Conservation (phyloP, 2,113 vertebrate species). For the Odocoileus hemionus region DNA sequence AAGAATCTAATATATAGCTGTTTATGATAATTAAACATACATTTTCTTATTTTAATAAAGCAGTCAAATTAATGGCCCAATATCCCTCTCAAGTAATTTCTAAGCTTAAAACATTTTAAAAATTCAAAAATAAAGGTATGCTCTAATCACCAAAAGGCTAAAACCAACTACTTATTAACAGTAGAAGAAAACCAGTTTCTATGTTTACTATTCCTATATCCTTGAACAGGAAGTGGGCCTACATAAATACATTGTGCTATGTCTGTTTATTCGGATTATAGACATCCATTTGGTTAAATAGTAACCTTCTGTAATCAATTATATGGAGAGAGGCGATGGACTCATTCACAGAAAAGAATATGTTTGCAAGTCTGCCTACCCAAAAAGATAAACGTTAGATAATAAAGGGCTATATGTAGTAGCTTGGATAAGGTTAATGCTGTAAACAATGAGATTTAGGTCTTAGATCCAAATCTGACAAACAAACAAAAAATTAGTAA, state of each 20-base stretch:
- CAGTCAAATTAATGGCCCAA: not conserved
- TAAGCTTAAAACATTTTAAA: conserved; percentile 3
- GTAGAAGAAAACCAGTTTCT: not conserved
- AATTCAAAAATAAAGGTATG: not conserved
- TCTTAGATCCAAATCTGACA: not conserved
- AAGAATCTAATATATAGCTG: not conserved
- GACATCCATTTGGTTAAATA: not conserved
- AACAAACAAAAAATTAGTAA: not conserved
- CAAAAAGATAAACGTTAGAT: not conserved
- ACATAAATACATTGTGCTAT: not conserved
- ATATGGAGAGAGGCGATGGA: not conserved
- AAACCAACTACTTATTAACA: not conserved
- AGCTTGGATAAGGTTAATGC: not conserved
- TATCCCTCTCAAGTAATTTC: not conserved
- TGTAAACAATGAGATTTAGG: not conserved
- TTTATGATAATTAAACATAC: not conserved
- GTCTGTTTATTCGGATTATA: not conserved
- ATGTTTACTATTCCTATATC: not conserved
- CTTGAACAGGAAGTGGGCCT: not conserved
- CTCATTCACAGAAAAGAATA: not conserved
- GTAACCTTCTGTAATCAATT: not conserved
- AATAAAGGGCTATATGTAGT: not conserved
- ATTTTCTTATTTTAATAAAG: conserved; percentile 9
- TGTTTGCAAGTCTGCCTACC: not conserved
- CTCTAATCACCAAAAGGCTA: not conserved